Evolutionary conservation across 2,113 vertebrate species (phyloP).

Genomic region (Nanorana parkeri): DNA sequence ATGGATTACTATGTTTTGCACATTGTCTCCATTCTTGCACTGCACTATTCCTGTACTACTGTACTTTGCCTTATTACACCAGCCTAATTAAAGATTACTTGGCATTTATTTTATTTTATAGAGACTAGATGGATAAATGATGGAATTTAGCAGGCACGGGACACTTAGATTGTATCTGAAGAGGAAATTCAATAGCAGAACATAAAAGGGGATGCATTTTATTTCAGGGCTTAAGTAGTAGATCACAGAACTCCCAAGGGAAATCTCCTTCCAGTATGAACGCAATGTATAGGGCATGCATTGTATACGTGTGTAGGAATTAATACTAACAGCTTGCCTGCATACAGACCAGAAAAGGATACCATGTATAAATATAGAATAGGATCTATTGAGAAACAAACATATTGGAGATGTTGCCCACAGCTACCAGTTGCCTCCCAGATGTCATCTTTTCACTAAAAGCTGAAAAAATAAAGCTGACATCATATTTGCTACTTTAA

Average conservation of each 20-base stretch:
- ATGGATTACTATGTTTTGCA: too few species aligned
- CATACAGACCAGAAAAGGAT: neutral
- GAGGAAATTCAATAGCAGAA: neutral
- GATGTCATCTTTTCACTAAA: too few species aligned
- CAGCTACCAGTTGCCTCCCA: too few species aligned
- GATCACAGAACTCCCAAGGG: conserved; percentile 19
- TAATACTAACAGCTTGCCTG: neutral
- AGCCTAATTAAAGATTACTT: too few species aligned
- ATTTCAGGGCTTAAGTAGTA: conserved; percentile 29
- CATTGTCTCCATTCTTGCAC: too few species aligned
- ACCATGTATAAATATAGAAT: neutral
- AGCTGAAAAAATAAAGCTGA: too few species aligned
- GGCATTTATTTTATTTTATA: conserved; percentile 59
- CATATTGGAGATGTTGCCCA: too few species aligned
- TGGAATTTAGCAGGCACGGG: neutral
- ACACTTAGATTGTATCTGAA: conserved; percentile 4
- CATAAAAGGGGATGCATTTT: conserved; percentile 5
- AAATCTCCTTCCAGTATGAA: neutral
- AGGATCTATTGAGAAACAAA: too few species aligned
- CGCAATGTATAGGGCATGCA: neutral
- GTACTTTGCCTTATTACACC: too few species aligned
- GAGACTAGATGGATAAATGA: conserved; percentile 63
- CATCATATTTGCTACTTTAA: too few species aligned
- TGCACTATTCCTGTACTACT: too few species aligned
- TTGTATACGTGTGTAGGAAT: neutral